Base-by-base conservation (phyloP, 2,113 vertebrate species). In the Blennius ocellaris region DNA sequence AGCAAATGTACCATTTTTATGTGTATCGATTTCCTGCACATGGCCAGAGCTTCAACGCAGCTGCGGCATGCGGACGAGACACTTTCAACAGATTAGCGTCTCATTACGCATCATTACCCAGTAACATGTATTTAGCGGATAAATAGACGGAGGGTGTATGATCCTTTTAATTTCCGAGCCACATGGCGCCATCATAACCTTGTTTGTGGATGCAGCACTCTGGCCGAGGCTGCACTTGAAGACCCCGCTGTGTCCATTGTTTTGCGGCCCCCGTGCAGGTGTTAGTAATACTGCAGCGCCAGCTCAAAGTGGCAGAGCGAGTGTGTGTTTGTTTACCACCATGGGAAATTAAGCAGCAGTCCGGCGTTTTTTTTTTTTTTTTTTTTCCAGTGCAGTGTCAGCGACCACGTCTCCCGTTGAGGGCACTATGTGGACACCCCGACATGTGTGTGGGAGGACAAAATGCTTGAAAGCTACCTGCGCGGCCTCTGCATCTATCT, bases 281-380 rank as follows among this genome's bases (percentile, higher is more conserved):
- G 74, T 85, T 76, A 48, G 67, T 50, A 44, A 81, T 83, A 61
- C 68, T 66, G 86, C 87, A 87, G 78, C 55, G 74, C 64, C 86
- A 69, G 82, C 85, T 76, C 83, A 52, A 14, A 73, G 61, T 72
- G 65, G 79, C 85, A 82, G 48, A 59, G 54, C 54, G 55, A 14
- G 58, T 38, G 59, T 50, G 76, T 50, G 87, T 85, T 81, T 88
- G 89, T 91, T 91, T 92, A 86, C 76, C 72, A 78, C 84, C 85
- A 43, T 36, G 91, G 89, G 90, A 92, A 91, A 93, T 89, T 80
- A 88, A 87, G 73, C 4, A 63, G 73, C 88, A 76, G 82, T 53
- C 73, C 16, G 45, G 76, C 16, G 5, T 69, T 80, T 80, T n/a
- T n/a, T n/a, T n/a, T n/a, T n/a, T n/a, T n/a, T n/a, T n/a, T n/a